A percentile compares a stretch with the other conserved stretches of the same genome.
Conservation (phyloP, 2,113 vertebrate species). For the Garra rufa region DNA sequence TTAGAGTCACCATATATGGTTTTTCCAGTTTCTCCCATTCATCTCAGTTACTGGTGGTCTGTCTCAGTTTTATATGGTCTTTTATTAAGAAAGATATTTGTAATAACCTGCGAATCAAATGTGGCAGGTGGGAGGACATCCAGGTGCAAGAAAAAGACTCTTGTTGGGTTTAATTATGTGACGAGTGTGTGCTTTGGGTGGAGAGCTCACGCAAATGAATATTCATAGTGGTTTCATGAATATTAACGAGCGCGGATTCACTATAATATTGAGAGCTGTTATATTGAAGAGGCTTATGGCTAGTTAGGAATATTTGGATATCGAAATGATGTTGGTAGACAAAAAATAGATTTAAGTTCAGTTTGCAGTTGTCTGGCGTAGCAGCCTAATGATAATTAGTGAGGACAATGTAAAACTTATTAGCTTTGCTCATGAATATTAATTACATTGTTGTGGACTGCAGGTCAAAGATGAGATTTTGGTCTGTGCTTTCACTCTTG, state of each 20-base stretch:
- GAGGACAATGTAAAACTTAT: not conserved
- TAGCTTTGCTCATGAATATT: no score
- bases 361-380: not conserved
- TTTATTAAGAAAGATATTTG: not conserved
- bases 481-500: not conserved
- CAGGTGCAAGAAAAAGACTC: slow-evolving; percentile 1
- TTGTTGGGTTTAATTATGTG: slow-evolving; percentile 3
- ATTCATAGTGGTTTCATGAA: not conserved
- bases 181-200: not conserved
- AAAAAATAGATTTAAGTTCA: not conserved
- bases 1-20: no score
- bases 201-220: not conserved
- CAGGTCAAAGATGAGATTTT: no score
- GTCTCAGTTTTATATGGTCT: no score
- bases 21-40: no score
- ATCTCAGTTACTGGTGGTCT: no score
- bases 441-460: no score
- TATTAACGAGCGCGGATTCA: not conserved
- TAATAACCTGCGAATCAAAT: not conserved
- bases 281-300: not conserved
- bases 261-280: not conserved
- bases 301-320: not conserved
- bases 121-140: not conserved
- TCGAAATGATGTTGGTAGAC: not conserved
- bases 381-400: not conserved